These are phyloP conservation scores for Chelonoidis abingdonii DNA, from an alignment of 2,113 vertebrate genomes.

Conservation along the genomic window DNA sequence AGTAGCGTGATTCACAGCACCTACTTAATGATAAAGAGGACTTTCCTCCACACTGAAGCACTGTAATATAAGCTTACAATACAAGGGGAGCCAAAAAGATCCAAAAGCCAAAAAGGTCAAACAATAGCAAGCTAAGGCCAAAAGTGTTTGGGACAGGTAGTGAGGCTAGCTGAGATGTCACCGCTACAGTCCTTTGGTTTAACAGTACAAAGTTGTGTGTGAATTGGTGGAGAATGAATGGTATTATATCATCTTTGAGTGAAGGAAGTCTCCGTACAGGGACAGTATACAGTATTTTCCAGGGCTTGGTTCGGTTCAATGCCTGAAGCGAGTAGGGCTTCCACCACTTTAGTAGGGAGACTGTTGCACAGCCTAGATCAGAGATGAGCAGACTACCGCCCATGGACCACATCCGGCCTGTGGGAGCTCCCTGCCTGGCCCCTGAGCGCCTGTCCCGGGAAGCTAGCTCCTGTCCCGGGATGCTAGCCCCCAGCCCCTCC, in stretches of 20 bases:
- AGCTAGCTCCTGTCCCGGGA: too few species aligned
- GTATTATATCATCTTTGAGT: accelerated
- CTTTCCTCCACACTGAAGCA: neutral
- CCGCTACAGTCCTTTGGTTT: neutral
- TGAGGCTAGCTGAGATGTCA: neutral
- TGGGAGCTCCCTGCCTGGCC: too few species aligned
- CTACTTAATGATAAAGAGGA: neutral
- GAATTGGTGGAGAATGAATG: neutral
- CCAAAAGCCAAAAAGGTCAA: neutral
- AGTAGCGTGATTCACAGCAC: neutral
- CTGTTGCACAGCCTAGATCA: neutral
- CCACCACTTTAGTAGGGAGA: neutral
- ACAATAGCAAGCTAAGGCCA: neutral
- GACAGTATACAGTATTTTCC: neutral
- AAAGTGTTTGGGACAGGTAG: neutral
- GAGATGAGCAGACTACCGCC: too few species aligned
- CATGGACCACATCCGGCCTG: too few species aligned
- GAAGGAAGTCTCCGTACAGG: neutral
- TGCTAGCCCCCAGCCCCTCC: too few species aligned
- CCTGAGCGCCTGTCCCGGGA: too few species aligned
- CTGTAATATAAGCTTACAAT: neutral
- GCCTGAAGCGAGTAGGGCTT: neutral
- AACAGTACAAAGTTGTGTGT: neutral
- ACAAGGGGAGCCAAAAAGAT: too few species aligned
- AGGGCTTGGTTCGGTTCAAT: neutral